These are phyloP conservation scores for Diplodus puntazzo DNA, from an alignment of 2,797 vertebrate genomes.

Conservation along the genomic window DNA sequence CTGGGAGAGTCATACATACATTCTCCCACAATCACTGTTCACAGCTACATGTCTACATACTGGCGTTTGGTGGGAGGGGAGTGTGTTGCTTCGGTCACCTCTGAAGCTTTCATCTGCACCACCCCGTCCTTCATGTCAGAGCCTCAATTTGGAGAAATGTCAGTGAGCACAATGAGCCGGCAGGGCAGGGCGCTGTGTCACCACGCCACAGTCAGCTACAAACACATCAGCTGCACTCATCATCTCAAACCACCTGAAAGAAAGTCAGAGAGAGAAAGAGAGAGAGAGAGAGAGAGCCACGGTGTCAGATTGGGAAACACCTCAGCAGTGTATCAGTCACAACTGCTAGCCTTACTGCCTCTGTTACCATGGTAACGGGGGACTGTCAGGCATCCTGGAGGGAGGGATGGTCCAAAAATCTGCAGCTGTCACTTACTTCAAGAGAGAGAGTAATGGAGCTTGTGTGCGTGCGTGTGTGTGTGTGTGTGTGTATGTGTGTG, in stretches of 20 bases:
- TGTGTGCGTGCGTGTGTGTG: background rate
- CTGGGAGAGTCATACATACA: too few species aligned
- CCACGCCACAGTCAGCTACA: constrained; percentile 47
- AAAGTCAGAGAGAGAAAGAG: constrained; percentile 31
- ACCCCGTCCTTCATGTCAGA: constrained; percentile 66
- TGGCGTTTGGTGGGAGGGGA: background rate
- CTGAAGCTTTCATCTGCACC: constrained; percentile 58
- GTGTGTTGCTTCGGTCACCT: constrained; percentile 59
- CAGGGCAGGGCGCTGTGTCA: constrained; percentile 62
- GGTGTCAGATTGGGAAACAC: constrained; percentile 80
- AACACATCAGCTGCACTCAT: constrained; percentile 62
- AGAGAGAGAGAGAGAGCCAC: constrained; percentile 17
- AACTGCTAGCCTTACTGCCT: constrained; percentile 77
- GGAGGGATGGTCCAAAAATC: constrained; percentile 73
- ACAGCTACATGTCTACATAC: background rate
- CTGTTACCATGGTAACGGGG: constrained; percentile 86
- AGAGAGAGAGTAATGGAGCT: constrained; percentile 47
- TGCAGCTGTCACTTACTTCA: constrained; percentile 76
- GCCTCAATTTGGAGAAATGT: constrained; percentile 81
- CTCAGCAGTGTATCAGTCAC: constrained; percentile 76
- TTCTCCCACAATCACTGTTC: too few species aligned
- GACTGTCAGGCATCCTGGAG: constrained; percentile 75
- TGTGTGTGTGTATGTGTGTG: constrained; percentile 2
- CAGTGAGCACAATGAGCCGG: constrained; percentile 71
- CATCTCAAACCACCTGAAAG: constrained; percentile 65